Evolutionary conservation across 2,113 vertebrate genomes (phyloP), one percentile per base, ranked within the genome.

Genomic region (Oreochromis aureus): DNA sequence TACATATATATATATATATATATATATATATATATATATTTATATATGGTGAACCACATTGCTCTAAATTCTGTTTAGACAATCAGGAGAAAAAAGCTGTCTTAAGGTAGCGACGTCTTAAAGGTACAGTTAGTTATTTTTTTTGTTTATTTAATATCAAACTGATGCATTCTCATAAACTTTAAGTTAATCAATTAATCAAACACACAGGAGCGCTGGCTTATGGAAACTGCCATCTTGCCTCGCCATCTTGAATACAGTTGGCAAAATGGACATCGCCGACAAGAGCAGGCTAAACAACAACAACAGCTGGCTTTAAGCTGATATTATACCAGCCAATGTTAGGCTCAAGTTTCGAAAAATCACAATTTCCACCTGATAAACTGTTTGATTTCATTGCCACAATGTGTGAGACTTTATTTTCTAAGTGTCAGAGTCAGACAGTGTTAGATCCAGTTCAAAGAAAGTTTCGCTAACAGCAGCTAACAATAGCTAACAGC

Each of bases 1-100:
- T 30, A 16, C 1, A 53, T 1, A n/a, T 0, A 53, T 2, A 46
- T 1, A 44, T 0, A 16, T 0, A 48, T 0, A 16, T 0, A 7
- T 1, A 13, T 1, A 6, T 0, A 3, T 3, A 6, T 1, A 22
- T 2, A 55, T 0, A 55, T 1, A 24, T 2, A 12, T 0, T 2
- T 2, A 54, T 2, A 24, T 27, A 27, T 4, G 27, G 27, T 27
- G 27, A 27, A 27, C 27, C 27, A 27, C 27, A 27, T 27, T 4
- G 27, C 27, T 27, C 27, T 27, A 27, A 27, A 27, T 0, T 59
- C 1, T n/a, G 61, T 66, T 66, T 39, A 39, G 10, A 36, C 10
- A 63, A 63, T 39, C 61, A 66, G 19, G 27, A 18, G 5, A 30
- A 7, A 66, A 66, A 22, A 39, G 34, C 34, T 39, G 61, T 66